A percentile compares a stretch with the other conserved stretches of the same genome.
These are phyloP conservation scores for Tenrec ecaudatus DNA, from an alignment of 2,113 vertebrate genomes.

Conservation along the genomic window DNA sequence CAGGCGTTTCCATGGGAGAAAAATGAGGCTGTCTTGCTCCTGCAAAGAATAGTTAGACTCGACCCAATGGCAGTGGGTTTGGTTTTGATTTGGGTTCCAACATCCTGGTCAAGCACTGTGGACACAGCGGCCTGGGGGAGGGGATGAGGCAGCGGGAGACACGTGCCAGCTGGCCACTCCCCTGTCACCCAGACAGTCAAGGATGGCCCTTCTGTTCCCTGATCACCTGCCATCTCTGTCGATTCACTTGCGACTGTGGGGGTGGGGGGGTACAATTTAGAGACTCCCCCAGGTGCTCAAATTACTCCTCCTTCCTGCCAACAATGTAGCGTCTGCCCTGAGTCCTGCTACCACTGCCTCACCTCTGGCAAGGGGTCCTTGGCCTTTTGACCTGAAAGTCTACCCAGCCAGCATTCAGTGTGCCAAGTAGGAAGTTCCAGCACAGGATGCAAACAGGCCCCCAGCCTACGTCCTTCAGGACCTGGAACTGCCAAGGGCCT, in stretches of 20 bases:
- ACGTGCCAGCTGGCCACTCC: not conserved
- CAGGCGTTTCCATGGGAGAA: too few relatives aligned
- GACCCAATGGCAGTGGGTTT: too few relatives aligned
- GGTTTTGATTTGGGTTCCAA: not conserved
- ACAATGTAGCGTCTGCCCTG: too few relatives aligned
- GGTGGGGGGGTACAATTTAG: not conserved
- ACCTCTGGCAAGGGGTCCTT: not conserved
- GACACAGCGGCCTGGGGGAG: not conserved
- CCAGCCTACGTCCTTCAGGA: not conserved
- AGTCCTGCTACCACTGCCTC: not conserved
- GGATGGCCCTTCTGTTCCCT: not conserved
- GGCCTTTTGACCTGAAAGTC: constrained; percentile 3
- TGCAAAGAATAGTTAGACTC: too few relatives aligned
- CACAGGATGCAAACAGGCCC: not conserved
- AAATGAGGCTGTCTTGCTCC: too few relatives aligned
- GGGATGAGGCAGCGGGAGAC: not conserved
- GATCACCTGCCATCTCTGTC: too few relatives aligned
- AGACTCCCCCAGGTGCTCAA: not conserved
- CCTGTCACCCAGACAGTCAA: not conserved
- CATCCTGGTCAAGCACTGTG: not conserved
- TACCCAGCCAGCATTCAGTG: not conserved
- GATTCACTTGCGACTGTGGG: too few relatives aligned
- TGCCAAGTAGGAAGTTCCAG: not conserved
- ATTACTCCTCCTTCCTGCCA: too few relatives aligned
- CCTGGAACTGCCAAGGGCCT: not conserved